Base-by-base conservation (phyloP, 2,113 vertebrate genomes). In the Sula dactylatra region DNA sequence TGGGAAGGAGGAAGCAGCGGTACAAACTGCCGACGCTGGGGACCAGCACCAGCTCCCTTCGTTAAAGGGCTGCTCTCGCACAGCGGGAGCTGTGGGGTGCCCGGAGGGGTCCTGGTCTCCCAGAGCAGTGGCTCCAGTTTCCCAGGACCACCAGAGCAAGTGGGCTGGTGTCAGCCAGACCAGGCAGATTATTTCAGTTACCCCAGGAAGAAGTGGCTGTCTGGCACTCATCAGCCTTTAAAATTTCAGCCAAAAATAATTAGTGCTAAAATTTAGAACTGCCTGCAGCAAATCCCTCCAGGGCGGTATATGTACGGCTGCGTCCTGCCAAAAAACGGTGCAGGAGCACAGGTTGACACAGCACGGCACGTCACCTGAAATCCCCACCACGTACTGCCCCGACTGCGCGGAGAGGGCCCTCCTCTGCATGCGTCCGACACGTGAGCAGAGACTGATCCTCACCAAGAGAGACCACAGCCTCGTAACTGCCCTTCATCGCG, bases 381-480 rank as follows among this genome's bases (percentile, higher is more conserved):
- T 42, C 22, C 45, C 70, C 32, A 19, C 59, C 74, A 7, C 2
- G 26, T 10, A 7, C 74, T 34, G 62, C 6, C 40, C 62, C 7
- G 44, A 22, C 9, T 7, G 4, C 0, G 0, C 6, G 16, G 55
- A 44, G 21, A 59, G 16, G 44, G 13, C 50, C 16, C 34, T 32
- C 16, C 40, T 20, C 49, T 34, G 24, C 22, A 19, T 2, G 10
- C 2, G 21, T 13, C 22, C 32, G 61, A 13, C 22, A 7, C 1
- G 0, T 1, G 18, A 11, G 24, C 1, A 24, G 36, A 50, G 93
- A 58, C 27, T 0, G 59, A 89, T 31, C 38, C 98, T 98, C 83
- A 98, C 98, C 98, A 0, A 97, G 96, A 34, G 97, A 97, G 36
- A 94, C 84, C 64, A 71, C 56, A 3, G 69, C 96, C 86, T 98